Evolutionary conservation across 2,113 vertebrate species (phyloP).

Genomic region (Hypomesus transpacificus): DNA sequence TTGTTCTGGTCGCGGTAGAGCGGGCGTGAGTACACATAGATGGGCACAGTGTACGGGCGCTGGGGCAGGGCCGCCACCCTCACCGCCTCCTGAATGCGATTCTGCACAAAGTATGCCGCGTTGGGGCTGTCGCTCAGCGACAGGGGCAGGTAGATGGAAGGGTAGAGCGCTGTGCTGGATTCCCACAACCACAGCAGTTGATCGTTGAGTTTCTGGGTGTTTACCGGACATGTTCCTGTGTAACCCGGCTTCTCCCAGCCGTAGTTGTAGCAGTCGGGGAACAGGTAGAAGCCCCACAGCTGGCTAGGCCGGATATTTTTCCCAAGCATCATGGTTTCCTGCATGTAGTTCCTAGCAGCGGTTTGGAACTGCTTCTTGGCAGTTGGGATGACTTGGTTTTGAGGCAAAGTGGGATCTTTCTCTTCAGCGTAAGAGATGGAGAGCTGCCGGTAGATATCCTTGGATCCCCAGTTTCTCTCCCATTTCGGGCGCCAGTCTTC

Average conservation of each 20-base stretch:
- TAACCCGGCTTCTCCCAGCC: conserved; percentile 76
- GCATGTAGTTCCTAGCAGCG: conserved; percentile 59
- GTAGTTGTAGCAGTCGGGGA: conserved; percentile 91
- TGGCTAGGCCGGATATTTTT: conserved; percentile 70
- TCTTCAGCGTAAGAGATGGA: conserved; percentile 50
- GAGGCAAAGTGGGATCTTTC: conserved; percentile 37
- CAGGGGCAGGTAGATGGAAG: conserved; percentile 84
- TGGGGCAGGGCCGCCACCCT: conserved; percentile 76
- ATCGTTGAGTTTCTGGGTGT: conserved; percentile 78
- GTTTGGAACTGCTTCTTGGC: conserved; percentile 64
- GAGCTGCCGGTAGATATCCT: conserved; percentile 72
- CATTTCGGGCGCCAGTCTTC: conserved; percentile 88
- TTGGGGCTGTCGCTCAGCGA: conserved; percentile 70
- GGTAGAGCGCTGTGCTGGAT: conserved; percentile 84
- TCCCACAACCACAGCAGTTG: conserved; percentile 89
- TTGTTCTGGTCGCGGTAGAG: conserved; percentile 71
- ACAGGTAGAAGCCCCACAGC: conserved; percentile 92
- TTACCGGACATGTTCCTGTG: conserved; percentile 79
- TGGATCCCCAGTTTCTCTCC: conserved; percentile 81
- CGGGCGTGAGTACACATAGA: conserved; percentile 80
- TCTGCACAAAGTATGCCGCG: conserved; percentile 80
- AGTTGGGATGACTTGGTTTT: conserved; percentile 6
- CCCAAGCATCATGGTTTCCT: conserved; percentile 60
- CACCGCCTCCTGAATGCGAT: conserved; percentile 85
- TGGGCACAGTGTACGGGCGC: conserved; percentile 55